Evolutionary conservation across 1,140 invertebrate species (phyloP).

Genomic region (Pseudachorutes palmiensis): DNA sequence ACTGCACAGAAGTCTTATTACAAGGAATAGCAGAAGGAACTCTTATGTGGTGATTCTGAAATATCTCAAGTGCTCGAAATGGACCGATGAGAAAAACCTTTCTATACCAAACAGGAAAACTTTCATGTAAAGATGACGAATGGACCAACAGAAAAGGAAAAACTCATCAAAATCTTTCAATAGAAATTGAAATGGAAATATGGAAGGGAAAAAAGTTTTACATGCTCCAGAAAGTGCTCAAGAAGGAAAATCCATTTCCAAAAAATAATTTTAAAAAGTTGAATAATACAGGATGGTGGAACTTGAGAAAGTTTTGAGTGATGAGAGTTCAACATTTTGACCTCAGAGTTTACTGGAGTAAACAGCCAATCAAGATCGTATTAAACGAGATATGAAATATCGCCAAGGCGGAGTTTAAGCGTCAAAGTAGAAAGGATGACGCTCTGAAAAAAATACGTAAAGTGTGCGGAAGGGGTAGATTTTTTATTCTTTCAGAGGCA

Average conservation of each 20-base stretch:
- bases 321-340: conserved; percentile 26
- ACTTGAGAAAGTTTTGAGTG: too few species aligned
- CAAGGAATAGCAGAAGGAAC: too few species aligned
- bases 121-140: not conserved
- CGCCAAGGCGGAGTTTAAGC: conserved; percentile 23
- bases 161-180: conserved; percentile 13
- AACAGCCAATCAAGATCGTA: conserved; percentile 16
- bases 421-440: conserved; percentile 18
- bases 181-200: conserved; percentile 8
- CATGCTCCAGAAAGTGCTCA: not conserved
- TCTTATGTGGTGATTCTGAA: too few species aligned
- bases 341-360: conserved; percentile 20
- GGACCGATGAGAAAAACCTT: too few species aligned
- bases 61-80: too few species aligned
- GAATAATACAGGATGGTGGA: not conserved
- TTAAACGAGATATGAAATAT: conserved; percentile 34
- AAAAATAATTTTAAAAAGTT: conserved; percentile 16
- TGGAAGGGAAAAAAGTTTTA: conserved; percentile 1
- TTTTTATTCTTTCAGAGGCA: not conserved
- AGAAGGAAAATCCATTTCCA: not conserved
- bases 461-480: conserved; percentile 4
- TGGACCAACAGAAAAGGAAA: not conserved
- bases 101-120: too few species aligned
- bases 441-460: conserved; percentile 6
- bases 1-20: too few species aligned